phyloP scores from a whole-genome alignment of 2,888 invertebrate species.

The Drosophila anceps region DNA sequence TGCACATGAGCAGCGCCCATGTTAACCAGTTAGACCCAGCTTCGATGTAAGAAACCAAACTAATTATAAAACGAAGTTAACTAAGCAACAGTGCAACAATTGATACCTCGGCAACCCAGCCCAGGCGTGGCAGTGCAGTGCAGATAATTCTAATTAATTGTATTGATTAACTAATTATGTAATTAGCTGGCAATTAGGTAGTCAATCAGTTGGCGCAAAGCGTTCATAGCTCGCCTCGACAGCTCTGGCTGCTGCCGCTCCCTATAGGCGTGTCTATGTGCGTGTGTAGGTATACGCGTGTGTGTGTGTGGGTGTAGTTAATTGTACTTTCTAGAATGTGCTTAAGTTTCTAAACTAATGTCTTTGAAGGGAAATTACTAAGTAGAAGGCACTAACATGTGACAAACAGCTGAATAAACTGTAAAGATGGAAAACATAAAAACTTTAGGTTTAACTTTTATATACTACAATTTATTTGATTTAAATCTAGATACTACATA shows the following conservation, averaged over 20 bases:
- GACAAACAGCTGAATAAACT: neutral
- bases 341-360: neutral
- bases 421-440: neutral
- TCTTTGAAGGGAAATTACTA: neutral
- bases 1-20: neutral
- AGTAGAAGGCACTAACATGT: neutral
- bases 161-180: conserved; percentile 75
- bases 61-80: conserved; percentile 21
- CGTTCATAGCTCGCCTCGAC: conserved; percentile 25
- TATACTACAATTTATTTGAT: too few species aligned
- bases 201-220: conserved; percentile 42
- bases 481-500: too few species aligned
- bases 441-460: too few species aligned
- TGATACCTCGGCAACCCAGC: conserved; percentile 10
- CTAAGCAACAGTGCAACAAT: conserved; percentile 8
- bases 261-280: neutral
- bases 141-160: conserved; percentile 74
- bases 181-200: conserved; percentile 57
- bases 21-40: neutral
- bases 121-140: conserved; percentile 40
- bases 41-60: neutral
- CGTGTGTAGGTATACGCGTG: neutral
- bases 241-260: neutral
- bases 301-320: neutral
- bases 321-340: neutral